Evolutionary conservation across 2,797 vertebrate species (phyloP).

Genomic region (Pyrocephalus nanus): DNA sequence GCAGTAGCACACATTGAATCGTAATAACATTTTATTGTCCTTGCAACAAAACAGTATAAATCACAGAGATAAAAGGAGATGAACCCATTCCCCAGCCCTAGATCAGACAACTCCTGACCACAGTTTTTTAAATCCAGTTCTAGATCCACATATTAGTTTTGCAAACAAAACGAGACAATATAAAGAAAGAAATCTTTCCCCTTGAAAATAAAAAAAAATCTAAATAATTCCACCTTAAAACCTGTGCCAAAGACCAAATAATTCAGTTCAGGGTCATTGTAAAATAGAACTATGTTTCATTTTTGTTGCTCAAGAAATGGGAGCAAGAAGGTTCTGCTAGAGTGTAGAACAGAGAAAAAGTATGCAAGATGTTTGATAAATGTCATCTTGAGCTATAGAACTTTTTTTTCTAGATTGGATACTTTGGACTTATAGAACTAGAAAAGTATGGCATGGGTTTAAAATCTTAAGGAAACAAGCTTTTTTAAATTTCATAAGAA

Average conservation of each 20-base stretch:
- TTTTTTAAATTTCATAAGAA: background rate
- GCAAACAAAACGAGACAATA: background rate
- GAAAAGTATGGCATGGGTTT: background rate
- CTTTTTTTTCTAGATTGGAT: background rate
- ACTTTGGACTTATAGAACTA: background rate
- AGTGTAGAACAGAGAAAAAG: background rate
- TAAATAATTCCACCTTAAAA: background rate
- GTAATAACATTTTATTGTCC: slow-evolving; percentile 18
- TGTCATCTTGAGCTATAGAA: background rate
- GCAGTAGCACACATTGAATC: slow-evolving; percentile 8
- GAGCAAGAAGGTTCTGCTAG: background rate
- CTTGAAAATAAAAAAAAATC: background rate
- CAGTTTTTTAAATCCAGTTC: background rate
- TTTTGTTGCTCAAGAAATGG: background rate
- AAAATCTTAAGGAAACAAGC: background rate
- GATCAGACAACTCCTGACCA: background rate
- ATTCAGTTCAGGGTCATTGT: background rate
- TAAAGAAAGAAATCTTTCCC: background rate
- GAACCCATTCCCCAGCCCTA: background rate
- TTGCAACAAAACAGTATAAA: background rate
- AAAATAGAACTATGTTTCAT: background rate
- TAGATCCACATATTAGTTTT: background rate
- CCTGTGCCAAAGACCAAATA: background rate
- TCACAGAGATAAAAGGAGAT: slow-evolving; percentile 30
- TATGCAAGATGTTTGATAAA: background rate